These are phyloP conservation scores for Phoronis australis DNA, from an alignment of 2,888 invertebrate species.

Conservation along the genomic window DNA sequence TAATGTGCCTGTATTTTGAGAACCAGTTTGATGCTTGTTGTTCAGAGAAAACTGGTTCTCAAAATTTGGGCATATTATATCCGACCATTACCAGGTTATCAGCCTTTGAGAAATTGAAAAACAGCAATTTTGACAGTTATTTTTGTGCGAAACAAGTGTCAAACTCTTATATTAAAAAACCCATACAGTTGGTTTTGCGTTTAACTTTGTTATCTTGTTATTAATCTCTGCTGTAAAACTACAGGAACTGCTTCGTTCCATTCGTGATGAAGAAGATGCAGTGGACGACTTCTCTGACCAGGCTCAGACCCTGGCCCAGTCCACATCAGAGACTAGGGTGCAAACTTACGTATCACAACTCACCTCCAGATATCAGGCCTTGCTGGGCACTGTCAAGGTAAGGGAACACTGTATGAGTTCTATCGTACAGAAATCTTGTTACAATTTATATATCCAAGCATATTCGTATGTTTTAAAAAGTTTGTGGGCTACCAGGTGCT, in stretches of 20 bases:
- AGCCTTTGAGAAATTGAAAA: too few relatives aligned
- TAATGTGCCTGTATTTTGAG: too few relatives aligned
- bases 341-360: conserved; percentile 83
- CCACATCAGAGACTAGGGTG: conserved; percentile 77
- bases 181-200: too few relatives aligned
- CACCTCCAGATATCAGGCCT: conserved; percentile 63
- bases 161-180: too few relatives aligned
- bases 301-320: conserved; percentile 78
- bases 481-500: neutral
- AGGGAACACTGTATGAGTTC: neutral
- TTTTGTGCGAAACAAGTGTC: too few relatives aligned
- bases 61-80: too few relatives aligned
- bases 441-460: neutral
- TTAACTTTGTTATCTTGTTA: neutral
- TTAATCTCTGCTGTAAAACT: too few relatives aligned
- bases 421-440: neutral
- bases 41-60: too few relatives aligned
- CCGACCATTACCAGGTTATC: too few relatives aligned
- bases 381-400: conserved; percentile 44
- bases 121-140: too few relatives aligned
- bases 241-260: conserved; percentile 62
- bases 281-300: conserved; percentile 84
- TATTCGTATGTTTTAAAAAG: neutral
- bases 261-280: conserved; percentile 74
- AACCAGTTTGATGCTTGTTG: too few relatives aligned